Evolutionary conservation across 2,113 vertebrate genomes (phyloP).

Genomic region (Dipodomys stephensi): DNA sequence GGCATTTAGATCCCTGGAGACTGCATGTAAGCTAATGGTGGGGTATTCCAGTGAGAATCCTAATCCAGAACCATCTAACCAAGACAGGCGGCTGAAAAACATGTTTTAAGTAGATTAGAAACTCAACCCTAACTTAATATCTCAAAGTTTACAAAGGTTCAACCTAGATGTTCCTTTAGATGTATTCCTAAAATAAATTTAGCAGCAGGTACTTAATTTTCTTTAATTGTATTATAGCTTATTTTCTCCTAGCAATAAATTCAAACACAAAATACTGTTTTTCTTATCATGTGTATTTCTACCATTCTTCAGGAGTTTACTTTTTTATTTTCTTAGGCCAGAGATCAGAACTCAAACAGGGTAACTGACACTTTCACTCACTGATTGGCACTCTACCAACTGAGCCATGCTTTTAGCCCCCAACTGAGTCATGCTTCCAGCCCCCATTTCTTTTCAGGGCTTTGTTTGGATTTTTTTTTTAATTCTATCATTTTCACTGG

Average conservation of each 20-base stretch:
- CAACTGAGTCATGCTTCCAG: too few relatives aligned
- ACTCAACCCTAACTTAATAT: slow-evolving; percentile 44
- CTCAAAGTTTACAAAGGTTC: slow-evolving; percentile 14
- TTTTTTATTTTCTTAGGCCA: too few relatives aligned
- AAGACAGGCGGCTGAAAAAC: slow-evolving; percentile 91
- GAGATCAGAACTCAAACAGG: too few relatives aligned
- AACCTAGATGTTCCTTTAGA: slow-evolving; percentile 17
- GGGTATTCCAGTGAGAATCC: slow-evolving; percentile 97
- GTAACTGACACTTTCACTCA: too few relatives aligned
- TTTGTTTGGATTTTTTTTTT: background rate
- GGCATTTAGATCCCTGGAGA: slow-evolving; percentile 93
- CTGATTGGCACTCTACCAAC: too few relatives aligned
- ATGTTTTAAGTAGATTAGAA: slow-evolving; percentile 64
- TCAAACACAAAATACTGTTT: slow-evolving; percentile 33
- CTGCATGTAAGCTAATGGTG: slow-evolving; percentile 95
- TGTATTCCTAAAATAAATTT: slow-evolving; percentile 54
- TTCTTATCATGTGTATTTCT: background rate
- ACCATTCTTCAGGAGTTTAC: too few relatives aligned
- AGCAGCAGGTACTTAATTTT: slow-evolving; percentile 10
- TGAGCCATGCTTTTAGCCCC: too few relatives aligned
- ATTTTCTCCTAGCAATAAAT: slow-evolving; percentile 41
- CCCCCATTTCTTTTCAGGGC: too few relatives aligned
- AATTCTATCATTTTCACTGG: background rate
- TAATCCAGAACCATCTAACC: slow-evolving; percentile 94
- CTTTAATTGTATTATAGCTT: slow-evolving; percentile 33